Conservation (phyloP, 1,140 invertebrate species). For the Drosophila trapezifrons region DNA sequence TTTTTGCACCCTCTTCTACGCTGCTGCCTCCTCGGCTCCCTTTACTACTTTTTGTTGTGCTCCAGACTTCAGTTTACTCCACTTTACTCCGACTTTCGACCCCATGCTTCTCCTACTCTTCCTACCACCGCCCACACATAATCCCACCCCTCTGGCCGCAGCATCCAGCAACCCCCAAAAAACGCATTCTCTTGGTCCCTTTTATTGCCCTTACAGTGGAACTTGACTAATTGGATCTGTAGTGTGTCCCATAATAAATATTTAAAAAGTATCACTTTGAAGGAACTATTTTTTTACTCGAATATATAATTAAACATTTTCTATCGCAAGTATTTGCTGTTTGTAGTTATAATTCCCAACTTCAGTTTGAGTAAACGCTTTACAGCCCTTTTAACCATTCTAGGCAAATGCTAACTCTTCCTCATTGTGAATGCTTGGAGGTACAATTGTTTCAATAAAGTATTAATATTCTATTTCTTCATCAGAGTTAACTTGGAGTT, state of each 20-base stretch:
- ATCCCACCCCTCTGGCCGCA: conserved; percentile 20
- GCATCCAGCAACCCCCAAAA: conserved; percentile 69
- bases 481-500: background rate
- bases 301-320: too few species aligned
- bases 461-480: background rate
- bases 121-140: conserved; percentile 6
- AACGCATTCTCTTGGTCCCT: conserved; percentile 66
- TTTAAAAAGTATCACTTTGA: background rate
- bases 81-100: conserved; percentile 49
- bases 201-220: conserved; percentile 38
- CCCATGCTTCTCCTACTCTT: conserved; percentile 9
- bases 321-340: too few species aligned
- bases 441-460: background rate
- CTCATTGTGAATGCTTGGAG: too few species aligned
- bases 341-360: background rate
- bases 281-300: background rate
- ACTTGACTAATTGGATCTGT: background rate
- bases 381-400: background rate
- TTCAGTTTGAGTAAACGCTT: background rate
- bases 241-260: too few species aligned
- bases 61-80: conserved; percentile 50
- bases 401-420: too few species aligned
- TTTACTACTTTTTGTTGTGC: conserved; percentile 74
- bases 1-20: conserved; percentile 46
- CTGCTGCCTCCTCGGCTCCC: conserved; percentile 36